Base-by-base conservation (phyloP, 2,888 invertebrate genomes). In the Muscina levida region DNA sequence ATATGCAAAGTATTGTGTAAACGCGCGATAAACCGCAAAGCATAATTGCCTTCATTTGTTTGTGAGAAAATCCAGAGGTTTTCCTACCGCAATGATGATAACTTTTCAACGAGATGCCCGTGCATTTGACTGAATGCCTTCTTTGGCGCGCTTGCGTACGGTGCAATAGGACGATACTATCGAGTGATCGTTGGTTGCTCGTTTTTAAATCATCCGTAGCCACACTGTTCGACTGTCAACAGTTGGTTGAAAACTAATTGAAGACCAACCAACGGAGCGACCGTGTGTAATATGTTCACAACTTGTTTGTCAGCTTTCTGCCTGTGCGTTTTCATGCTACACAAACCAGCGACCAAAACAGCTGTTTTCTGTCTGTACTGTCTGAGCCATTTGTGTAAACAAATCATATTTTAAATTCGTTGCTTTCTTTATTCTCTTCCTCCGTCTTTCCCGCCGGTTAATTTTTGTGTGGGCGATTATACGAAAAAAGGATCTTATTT, bases 221-320 rank as follows among this genome's bases (percentile, higher is more conserved):
- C 62, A 65, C 42, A 2, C 37, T 51, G 67, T 68, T 77, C 44
- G 56, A 26, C 57, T 77, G 74, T 72, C 81, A 81, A 81, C 81
- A 81, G 81, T 81, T 81, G 77, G 81, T 81, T 74, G 77, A 24
- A 39, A 57, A 80, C 80, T 80, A 70, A 80, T 70, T 31, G 19
- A 15, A 59, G 48, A 77, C 31, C 31, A 31, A 31, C 31, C 31
- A 8, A 31, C 31, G 3, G 31, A 31, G 31, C 31, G 31, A 31
- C 73, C 66, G n/a, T 73, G 65, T 70, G 26, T 77, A 44, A 66
- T 68, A 66, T 81, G 77, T 72, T 81, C 73, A 74, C 74, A 74
- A 81, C 71, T 71, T 77, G 73, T 70, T 71, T 71, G 24, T 42
- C 42, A 37, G 39, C 2, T 11, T 22, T 62, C 17, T 62, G 31